Percentiles rank a stretch among this genome's conserved stretches.
Conservation (phyloP, 2,797 vertebrate species). For the Hippoglossus hippoglossus region DNA sequence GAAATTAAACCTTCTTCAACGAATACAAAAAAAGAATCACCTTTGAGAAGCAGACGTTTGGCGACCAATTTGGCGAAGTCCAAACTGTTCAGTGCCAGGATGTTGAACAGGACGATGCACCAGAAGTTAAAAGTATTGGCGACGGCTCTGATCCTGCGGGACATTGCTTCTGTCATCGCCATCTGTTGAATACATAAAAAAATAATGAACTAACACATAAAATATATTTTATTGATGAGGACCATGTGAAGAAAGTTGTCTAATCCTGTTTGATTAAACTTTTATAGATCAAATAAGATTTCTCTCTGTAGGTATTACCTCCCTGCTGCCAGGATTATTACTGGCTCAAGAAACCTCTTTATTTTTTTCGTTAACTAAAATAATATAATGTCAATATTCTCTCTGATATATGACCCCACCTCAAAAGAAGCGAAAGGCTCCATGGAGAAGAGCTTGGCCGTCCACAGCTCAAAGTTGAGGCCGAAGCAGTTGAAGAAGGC, state of each 20-base stretch:
- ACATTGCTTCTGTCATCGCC: constrained; percentile 88
- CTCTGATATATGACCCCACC: constrained; percentile 77
- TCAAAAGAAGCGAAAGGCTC: constrained; percentile 88
- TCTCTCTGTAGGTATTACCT: neutral
- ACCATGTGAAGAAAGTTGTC: no score
- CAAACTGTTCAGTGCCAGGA: constrained; percentile 92
- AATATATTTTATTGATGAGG: no score
- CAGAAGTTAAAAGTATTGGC: constrained; percentile 96
- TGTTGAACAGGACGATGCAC: constrained; percentile 93
- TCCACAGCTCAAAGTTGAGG: constrained; percentile 98
- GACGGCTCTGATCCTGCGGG: constrained; percentile 89
- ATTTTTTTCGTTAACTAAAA: no score
- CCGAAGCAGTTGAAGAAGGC: constrained; percentile 95
- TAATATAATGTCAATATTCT: neutral
- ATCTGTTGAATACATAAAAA: constrained; percentile 72
- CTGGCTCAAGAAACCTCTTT: no score
- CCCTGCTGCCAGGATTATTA: neutral
- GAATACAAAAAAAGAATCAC: constrained; percentile 69
- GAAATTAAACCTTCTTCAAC: no score
- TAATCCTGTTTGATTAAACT: no score
- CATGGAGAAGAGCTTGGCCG: constrained; percentile 88
- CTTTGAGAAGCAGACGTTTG: constrained; percentile 89
- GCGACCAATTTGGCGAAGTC: constrained; percentile 92
- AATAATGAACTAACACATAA: neutral
- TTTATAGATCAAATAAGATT: no score